These are phyloP conservation scores for Megathymus violae DNA, from an alignment of 1,140 invertebrate genomes.

Conservation along the genomic window DNA sequence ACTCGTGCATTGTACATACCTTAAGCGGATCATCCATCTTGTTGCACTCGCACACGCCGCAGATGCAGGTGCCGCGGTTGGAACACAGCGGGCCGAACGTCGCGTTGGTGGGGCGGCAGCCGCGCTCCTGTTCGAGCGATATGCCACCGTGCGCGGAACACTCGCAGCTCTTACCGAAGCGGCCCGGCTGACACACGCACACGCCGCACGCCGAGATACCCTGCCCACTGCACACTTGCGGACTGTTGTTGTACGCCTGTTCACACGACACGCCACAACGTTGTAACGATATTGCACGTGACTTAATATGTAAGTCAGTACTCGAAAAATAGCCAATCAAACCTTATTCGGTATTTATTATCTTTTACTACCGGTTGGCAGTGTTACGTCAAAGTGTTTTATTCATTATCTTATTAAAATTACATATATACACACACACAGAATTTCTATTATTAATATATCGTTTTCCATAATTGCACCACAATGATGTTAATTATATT, in stretches of 20 bases:
- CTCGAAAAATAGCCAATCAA: too few species aligned
- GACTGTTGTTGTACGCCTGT: slow-evolving; percentile 68
- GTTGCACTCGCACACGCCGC: slow-evolving; percentile 92
- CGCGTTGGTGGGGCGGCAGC: slow-evolving; percentile 90
- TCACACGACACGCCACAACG: background rate
- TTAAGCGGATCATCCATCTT: slow-evolving; percentile 68
- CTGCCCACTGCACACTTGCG: slow-evolving; percentile 85
- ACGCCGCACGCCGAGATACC: slow-evolving; percentile 94
- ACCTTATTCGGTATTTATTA: too few species aligned
- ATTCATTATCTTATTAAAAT: too few species aligned
- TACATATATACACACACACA: too few species aligned
- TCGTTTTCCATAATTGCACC: too few species aligned
- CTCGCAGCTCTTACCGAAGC: slow-evolving; percentile 94
- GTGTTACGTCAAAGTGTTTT: too few species aligned
- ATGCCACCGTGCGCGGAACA: slow-evolving; percentile 86
- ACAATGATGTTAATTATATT: too few species aligned
- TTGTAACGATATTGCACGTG: slow-evolving; percentile 30
- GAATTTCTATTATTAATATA: too few species aligned
- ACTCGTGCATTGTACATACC: slow-evolving; percentile 44
- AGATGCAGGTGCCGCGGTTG: slow-evolving; percentile 91
- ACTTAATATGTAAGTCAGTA: too few species aligned
- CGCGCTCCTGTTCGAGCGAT: slow-evolving; percentile 81
- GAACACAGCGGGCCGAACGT: slow-evolving; percentile 88
- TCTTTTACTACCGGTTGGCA: too few species aligned
- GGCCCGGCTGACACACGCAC: slow-evolving; percentile 91